Evolutionary conservation across 2,113 vertebrate species (phyloP), one percentile per base, ranked within the genome.

Genomic region (Gorsachius goisagi): DNA sequence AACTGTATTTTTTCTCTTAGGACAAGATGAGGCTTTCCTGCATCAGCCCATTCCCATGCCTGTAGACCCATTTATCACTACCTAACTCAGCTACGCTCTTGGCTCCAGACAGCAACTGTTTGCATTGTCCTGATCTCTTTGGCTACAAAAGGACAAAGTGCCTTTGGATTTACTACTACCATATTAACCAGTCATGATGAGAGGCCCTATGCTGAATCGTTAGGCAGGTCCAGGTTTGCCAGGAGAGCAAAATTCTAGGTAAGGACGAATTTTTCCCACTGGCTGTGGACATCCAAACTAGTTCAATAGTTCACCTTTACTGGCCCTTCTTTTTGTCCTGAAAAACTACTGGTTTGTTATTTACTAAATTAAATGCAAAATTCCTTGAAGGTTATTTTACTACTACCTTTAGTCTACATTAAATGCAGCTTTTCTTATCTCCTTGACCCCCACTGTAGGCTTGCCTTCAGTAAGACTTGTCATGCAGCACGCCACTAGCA

Each of bases 1-100:
- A 91, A 7, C 4, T 0, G 0, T 33, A 7, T 24, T 74, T 76
- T 88, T 85, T 28, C 7, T 27, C 17, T 58, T 45, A 53, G 6
- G 24, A n/a, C 3, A 52, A 52, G 11, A 56, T 9, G 9, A 89
- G 14, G 26, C 15, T 78, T 85, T 91, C 52, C 17, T 64, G 27
- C 5, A 80, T 33, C 50, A 84, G 26, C 8, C 27, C 9, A 30
- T 1, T 74, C 22, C n/a, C 1, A 0, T 45, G 33, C 15, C 49
- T 52, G 10, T 6, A 72, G 39, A 14, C 11, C 41, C n/a, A 6
- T 44, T 11, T 45, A 10, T 58, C 47, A 88, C 11, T 71, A 19
- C 19, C 37, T 44, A 80, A 89, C 9, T 28, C 23, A 53, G 60
- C 17, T 53, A n/a, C 20, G 32, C 67, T 76, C 15, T 32, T 50